Evolutionary conservation across 1,140 invertebrate species (phyloP).

Genomic region (Camponotus floridanus): DNA sequence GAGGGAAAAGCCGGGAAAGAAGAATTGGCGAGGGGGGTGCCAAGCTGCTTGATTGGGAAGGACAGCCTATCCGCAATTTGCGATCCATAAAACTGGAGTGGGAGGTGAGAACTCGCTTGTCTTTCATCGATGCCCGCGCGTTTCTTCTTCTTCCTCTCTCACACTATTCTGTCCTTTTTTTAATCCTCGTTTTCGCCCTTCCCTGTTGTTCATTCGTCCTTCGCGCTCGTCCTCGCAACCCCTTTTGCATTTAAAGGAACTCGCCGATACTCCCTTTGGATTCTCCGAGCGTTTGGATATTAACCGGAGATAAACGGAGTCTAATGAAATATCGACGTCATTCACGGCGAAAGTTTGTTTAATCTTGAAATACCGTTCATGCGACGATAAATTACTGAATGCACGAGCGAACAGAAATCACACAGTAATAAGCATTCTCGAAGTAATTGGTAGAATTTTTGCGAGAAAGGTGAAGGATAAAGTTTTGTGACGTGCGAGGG

Average conservation of each 20-base stretch:
- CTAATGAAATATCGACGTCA: constrained; percentile 75
- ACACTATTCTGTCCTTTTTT: constrained; percentile 8
- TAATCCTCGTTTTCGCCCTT: constrained; percentile 41
- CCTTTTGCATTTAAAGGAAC: constrained; percentile 74
- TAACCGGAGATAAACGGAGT: constrained; percentile 71
- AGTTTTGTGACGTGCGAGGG: background rate
- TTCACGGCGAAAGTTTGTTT: constrained; percentile 68
- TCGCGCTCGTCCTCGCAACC: constrained; percentile 63
- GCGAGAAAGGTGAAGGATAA: background rate
- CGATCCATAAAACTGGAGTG: constrained; percentile 68
- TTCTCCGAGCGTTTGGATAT: constrained; percentile 70
- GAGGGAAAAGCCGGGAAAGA: constrained; percentile 68
- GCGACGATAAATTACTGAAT: constrained; percentile 51
- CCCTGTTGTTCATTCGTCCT: constrained; percentile 23
- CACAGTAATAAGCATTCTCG: constrained; percentile 7
- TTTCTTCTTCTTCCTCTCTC: constrained; percentile 54
- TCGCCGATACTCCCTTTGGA: constrained; percentile 67
- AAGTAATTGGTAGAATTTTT: constrained; percentile 33
- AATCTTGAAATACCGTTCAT: constrained; percentile 64
- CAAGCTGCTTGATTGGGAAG: constrained; percentile 80
- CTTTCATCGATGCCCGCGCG: constrained; percentile 76
- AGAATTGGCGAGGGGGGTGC: constrained; percentile 67
- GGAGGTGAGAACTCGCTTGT: constrained; percentile 80
- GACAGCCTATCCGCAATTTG: constrained; percentile 81
- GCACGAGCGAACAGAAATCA: background rate